Conservation (phyloP, 2,888 invertebrate genomes). For the Invenusta paracnida region DNA sequence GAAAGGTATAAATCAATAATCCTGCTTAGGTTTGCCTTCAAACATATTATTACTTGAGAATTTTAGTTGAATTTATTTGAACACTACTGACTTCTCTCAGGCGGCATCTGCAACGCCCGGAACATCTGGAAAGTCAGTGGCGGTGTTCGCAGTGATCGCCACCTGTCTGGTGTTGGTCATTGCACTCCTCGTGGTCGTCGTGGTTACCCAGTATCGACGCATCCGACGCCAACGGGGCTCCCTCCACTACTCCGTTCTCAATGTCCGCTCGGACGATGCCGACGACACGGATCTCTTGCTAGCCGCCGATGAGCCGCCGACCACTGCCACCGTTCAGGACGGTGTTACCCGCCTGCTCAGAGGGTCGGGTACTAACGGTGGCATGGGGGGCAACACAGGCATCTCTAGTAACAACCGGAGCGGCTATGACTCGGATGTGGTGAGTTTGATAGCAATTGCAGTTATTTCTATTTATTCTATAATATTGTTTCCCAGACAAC, state of each 20-base stretch:
- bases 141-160: not conserved
- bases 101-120: too few relatives aligned
- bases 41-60: too few relatives aligned
- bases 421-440: not conserved
- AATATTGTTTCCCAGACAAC: too few relatives aligned
- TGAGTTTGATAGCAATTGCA: too few relatives aligned
- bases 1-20: too few relatives aligned
- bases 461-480: too few relatives aligned
- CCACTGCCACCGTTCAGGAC: not conserved
- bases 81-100: too few relatives aligned
- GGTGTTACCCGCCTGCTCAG: not conserved
- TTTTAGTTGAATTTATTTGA: too few relatives aligned
- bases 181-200: not conserved
- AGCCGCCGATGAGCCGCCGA: not conserved
- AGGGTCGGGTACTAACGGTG: not conserved
- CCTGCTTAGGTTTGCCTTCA: too few relatives aligned
- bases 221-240: not conserved
- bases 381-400: not conserved
- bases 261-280: not conserved
- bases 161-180: not conserved
- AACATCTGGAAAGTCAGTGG: not conserved
- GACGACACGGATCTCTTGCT: not conserved
- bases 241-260: not conserved
- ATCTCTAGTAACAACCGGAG: not conserved
- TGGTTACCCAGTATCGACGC: not conserved